These are phyloP conservation scores for Protonemura montana DNA, from an alignment of 2,888 invertebrate genomes.

Conservation along the genomic window DNA sequence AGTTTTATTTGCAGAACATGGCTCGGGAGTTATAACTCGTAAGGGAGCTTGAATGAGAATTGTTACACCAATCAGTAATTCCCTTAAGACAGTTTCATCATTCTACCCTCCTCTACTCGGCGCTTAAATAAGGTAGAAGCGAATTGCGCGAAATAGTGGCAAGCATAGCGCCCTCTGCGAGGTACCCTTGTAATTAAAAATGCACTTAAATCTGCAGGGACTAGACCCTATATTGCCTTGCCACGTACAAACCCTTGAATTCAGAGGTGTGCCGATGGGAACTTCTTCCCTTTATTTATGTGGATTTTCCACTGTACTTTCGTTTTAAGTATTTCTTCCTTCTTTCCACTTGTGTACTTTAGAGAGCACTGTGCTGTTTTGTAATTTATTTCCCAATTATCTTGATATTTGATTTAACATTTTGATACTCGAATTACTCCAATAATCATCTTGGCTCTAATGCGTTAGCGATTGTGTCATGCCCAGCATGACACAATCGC, in stretches of 20 bases:
- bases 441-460: background rate
- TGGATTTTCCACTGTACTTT: conserved; percentile 21
- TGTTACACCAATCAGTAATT: conserved; percentile 32
- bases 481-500: background rate
- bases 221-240: background rate
- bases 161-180: background rate
- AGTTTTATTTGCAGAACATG: background rate
- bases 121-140: background rate
- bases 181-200: conserved; percentile 33
- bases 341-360: conserved; percentile 28
- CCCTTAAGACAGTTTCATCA: conserved; percentile 38
- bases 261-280: background rate
- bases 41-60: conserved; percentile 20
- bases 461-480: background rate
- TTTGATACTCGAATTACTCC: background rate
- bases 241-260: background rate
- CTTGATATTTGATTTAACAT: conserved; percentile 4
- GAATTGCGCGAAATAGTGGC: conserved; percentile 15
- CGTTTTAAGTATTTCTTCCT: conserved; percentile 31
- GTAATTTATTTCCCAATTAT: conserved; percentile 36
- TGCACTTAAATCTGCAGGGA: conserved; percentile 23
- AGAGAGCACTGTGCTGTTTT: conserved; percentile 18
- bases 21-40: background rate
- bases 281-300: conserved; percentile 29
- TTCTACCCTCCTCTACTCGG: background rate